phyloP scores from a whole-genome alignment of 2,113 vertebrate species.

The Phrynosoma blainvillii region DNA sequence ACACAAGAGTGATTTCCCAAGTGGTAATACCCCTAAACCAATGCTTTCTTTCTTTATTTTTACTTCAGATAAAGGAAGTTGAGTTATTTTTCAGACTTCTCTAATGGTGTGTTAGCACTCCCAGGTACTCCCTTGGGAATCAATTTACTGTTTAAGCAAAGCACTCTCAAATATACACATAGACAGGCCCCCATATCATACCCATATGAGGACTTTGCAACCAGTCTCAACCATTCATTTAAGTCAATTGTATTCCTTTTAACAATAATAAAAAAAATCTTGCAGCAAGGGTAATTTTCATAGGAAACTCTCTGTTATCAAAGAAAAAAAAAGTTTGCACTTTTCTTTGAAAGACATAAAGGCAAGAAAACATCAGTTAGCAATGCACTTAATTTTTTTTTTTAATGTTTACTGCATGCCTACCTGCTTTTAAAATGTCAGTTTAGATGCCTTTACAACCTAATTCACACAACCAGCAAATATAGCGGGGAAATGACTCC shows the following conservation, averaged over 20 bases:
- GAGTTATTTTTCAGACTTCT: slow-evolving; percentile 14
- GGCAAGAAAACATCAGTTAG: not conserved
- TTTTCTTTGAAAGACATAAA: not conserved
- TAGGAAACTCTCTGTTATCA: slow-evolving; percentile 12
- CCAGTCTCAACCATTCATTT: slow-evolving; percentile 14
- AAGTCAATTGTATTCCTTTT: not conserved
- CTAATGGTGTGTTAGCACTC: slow-evolving; percentile 9
- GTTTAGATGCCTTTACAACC: not conserved
- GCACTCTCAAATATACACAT: not conserved
- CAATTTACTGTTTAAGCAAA: slow-evolving; percentile 17
- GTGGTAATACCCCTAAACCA: not conserved
- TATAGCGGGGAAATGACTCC: not conserved
- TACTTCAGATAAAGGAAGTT: not conserved
- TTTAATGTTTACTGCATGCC: not conserved
- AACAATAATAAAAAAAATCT: not conserved
- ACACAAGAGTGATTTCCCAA: slow-evolving; percentile 2
- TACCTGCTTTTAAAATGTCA: not conserved
- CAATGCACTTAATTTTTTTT: not conserved
- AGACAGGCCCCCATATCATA: rapidly evolving
- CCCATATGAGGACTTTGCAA: slow-evolving; percentile 9
- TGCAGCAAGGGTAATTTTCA: not conserved
- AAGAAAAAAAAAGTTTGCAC: slow-evolving; percentile 19
- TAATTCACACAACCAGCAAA: not conserved
- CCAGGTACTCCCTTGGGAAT: not conserved
- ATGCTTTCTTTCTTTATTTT: not conserved